Conservation (phyloP, 2,888 invertebrate species). For the Oxytorus armatus region DNA sequence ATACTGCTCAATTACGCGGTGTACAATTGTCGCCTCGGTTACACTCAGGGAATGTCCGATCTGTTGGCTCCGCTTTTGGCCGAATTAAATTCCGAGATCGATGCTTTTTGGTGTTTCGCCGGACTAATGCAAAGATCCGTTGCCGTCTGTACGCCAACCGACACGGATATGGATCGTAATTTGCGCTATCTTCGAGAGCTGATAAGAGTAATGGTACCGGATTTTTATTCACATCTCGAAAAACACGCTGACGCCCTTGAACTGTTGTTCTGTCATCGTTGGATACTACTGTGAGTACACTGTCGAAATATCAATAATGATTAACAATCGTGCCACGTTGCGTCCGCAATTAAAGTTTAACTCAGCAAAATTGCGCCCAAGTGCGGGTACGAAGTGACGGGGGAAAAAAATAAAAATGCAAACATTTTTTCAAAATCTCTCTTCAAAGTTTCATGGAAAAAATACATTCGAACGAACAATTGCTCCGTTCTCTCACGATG, state of each 20-base stretch:
- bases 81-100: constrained; percentile 97
- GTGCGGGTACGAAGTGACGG: too few relatives aligned
- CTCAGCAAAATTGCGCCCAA: too few relatives aligned
- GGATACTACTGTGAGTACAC: constrained; percentile 93
- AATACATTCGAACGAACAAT: too few relatives aligned
- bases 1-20: constrained; percentile 97
- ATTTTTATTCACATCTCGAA: constrained; percentile 93
- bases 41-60: constrained; percentile 98
- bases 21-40: constrained; percentile 94
- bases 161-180: constrained; percentile 97
- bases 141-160: constrained; percentile 97
- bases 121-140: constrained; percentile 97
- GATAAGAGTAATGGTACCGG: constrained; percentile 95
- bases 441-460: too few relatives aligned
- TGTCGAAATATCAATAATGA: too few relatives aligned
- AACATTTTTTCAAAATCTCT: constrained; percentile 4
- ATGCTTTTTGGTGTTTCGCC: constrained; percentile 99
- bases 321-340: too few relatives aligned
- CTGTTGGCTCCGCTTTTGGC: constrained; percentile 96
- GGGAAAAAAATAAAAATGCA: too few relatives aligned
- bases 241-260: constrained; percentile 95
- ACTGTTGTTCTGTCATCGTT: constrained; percentile 96
- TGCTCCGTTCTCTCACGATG: too few relatives aligned
- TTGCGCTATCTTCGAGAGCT: constrained; percentile 94
- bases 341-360: too few relatives aligned